These are phyloP conservation scores for Ostrea edulis DNA, from an alignment of 1,140 invertebrate genomes.

Conservation along the genomic window DNA sequence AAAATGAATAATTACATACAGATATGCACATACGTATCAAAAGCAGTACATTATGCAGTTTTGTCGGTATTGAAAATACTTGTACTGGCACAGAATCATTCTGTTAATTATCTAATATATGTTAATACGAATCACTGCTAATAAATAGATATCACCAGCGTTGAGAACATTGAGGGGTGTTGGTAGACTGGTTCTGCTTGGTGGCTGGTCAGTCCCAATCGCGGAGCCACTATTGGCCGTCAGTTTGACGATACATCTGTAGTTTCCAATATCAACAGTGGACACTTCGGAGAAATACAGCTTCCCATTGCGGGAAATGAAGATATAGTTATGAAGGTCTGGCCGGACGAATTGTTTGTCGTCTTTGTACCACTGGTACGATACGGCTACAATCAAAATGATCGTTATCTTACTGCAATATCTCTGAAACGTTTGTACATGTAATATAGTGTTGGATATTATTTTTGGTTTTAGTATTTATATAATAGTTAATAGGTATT, in stretches of 20 bases:
- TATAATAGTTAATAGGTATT: no score
- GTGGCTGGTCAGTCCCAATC: constrained; percentile 67
- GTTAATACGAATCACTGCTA: not conserved
- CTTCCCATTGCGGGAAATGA: constrained; percentile 69
- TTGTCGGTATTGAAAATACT: not conserved
- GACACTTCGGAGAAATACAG: constrained; percentile 71
- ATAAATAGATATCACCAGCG: constrained; percentile 46
- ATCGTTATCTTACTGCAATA: not conserved
- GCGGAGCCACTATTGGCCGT: constrained; percentile 56
- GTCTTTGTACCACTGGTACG: constrained; percentile 69
- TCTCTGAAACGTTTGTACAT: not conserved
- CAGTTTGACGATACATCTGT: constrained; percentile 68
- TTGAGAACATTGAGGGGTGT: constrained; percentile 59
- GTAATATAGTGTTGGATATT: not conserved
- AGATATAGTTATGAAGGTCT: constrained; percentile 67
- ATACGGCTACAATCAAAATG: constrained; percentile 60
- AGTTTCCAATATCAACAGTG: constrained; percentile 59
- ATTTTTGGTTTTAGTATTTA: not conserved
- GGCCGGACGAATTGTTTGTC: constrained; percentile 64
- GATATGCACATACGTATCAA: no score
- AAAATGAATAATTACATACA: not conserved
- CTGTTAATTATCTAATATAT: not conserved
- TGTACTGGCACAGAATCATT: not conserved
- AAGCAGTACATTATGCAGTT: no score
- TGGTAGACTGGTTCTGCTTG: constrained; percentile 64